phyloP scores from a whole-genome alignment of 1,140 invertebrate genomes.

The Rhopalosiphum maidis region DNA sequence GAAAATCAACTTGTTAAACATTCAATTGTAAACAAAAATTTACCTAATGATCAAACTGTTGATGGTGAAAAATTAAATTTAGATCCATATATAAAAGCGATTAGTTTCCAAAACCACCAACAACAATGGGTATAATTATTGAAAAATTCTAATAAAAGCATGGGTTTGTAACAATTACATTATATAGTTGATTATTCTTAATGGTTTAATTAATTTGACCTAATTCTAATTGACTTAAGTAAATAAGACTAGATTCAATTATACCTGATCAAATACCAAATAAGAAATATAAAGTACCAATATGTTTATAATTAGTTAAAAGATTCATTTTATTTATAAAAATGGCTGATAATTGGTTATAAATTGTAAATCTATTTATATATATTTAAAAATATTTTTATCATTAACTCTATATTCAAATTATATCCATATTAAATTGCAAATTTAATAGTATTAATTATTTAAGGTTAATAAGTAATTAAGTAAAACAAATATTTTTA shows the following conservation, averaged over 20 bases:
- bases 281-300: not conserved
- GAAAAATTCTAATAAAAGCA: not conserved
- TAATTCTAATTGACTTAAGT: not conserved
- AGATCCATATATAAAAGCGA: no score
- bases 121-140: not conserved
- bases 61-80: no score
- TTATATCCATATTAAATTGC: not conserved
- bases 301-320: not conserved
- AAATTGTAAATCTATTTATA: conserved; percentile 4
- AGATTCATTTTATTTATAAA: no score
- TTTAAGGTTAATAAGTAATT: not conserved
- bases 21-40: no score
- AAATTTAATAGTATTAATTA: conserved; percentile 1
- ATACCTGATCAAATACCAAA: no score
- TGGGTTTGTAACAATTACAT: not conserved
- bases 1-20: no score
- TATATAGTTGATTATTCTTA: not conserved
- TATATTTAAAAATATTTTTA: not conserved
- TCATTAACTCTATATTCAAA: not conserved
- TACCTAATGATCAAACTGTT: no score
- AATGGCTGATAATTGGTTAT: not conserved
- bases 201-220: not conserved
- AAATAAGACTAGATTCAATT: not conserved
- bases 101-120: not conserved
- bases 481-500: not conserved